Conservation (phyloP, 2,797 vertebrate species). For the Toxotes lorentzi region DNA sequence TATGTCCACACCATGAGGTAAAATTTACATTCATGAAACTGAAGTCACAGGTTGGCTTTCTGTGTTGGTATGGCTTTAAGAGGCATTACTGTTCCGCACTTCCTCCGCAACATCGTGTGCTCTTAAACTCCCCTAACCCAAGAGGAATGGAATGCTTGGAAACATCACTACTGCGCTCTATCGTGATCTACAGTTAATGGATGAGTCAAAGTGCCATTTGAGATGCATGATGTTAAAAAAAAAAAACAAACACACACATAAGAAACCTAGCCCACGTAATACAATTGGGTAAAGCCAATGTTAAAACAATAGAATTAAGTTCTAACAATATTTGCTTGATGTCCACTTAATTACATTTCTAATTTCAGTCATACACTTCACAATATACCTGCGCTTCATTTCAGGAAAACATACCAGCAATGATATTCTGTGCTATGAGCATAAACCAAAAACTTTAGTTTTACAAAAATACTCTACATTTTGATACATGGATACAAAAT, state of each 20-base stretch:
- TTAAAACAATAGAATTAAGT: slow-evolving; percentile 49
- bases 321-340: slow-evolving; percentile 48
- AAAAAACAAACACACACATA: slow-evolving; percentile 15
- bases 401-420: slow-evolving; percentile 67
- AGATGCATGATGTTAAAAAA: slow-evolving; percentile 66
- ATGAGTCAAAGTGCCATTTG: slow-evolving; percentile 80
- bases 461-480: slow-evolving; percentile 89
- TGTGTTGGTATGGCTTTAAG: slow-evolving; percentile 83
- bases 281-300: slow-evolving; percentile 51
- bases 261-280: slow-evolving; percentile 42
- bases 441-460: slow-evolving; percentile 79
- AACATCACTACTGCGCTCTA: slow-evolving; percentile 72
- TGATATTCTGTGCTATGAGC: slow-evolving; percentile 81
- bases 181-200: slow-evolving; percentile 79
- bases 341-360: slow-evolving; percentile 52
- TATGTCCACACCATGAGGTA: slow-evolving; percentile 83
- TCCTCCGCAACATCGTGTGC: slow-evolving; percentile 71
- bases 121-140: slow-evolving; percentile 65
- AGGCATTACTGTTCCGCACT: slow-evolving; percentile 69
- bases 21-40: slow-evolving; percentile 84
- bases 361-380: slow-evolving; percentile 61
- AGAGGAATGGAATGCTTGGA: slow-evolving; percentile 82
- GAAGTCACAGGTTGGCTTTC: slow-evolving; percentile 80
- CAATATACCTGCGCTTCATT: slow-evolving; percentile 72
- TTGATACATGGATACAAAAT: slow-evolving; percentile 85